phyloP scores from a whole-genome alignment of 2,797 vertebrate genomes.

The Miichthys miiuy region DNA sequence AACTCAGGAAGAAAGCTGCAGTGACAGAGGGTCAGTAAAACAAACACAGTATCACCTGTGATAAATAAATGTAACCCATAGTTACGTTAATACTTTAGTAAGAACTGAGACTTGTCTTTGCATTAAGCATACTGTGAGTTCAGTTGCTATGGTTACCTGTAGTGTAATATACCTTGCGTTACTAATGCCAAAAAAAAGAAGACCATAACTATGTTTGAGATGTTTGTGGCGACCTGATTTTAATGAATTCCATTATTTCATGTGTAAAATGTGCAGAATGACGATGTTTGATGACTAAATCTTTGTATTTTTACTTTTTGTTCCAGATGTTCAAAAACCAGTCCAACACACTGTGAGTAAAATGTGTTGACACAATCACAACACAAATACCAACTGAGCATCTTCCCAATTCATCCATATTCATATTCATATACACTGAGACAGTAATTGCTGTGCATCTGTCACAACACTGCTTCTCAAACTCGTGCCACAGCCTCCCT shows the following conservation, averaged over 20 bases:
- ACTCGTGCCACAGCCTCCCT: too few species aligned
- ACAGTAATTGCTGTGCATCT: not conserved
- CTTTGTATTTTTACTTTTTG: not conserved
- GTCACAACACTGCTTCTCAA: too few species aligned
- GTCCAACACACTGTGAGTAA: slow-evolving; percentile 24
- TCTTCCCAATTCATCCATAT: too few species aligned
- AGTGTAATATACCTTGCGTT: not conserved
- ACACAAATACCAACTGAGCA: not conserved
- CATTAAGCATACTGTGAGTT: not conserved
- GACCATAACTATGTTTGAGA: not conserved
- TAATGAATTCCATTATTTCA: not conserved
- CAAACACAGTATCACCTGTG: not conserved
- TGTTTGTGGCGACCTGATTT: too few species aligned
- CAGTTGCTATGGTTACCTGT: not conserved
- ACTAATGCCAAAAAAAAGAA: not conserved
- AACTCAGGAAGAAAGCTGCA: slow-evolving; percentile 18
- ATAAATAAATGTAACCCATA: too few species aligned
- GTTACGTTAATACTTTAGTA: not conserved
- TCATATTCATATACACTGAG: too few species aligned
- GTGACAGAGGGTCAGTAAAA: slow-evolving; percentile 16
- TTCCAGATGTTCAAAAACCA: slow-evolving; percentile 20
- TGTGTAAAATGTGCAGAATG: not conserved
- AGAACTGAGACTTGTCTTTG: not conserved
- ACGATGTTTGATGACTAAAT: not conserved
- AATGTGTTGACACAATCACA: not conserved